Base-by-base conservation (phyloP, 2,888 invertebrate species). In the Apodemia zela region DNA sequence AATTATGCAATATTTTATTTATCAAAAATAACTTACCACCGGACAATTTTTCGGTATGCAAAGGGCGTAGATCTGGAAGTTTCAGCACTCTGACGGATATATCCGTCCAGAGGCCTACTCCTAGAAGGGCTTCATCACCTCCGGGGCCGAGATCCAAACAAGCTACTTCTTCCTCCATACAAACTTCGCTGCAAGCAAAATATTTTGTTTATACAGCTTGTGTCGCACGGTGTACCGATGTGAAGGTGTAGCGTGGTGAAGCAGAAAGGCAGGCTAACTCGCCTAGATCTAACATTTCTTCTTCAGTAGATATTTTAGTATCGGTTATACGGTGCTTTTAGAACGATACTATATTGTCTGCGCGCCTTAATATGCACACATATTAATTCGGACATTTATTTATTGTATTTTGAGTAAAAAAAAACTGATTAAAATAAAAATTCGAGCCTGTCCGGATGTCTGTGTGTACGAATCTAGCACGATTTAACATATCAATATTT, bases 91-190 rank as follows among this genome's bases (percentile, higher is more conserved):
- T 93, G 42, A 98, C 97, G 0, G 98, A 98, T 74, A 99, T 98
- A 78, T 99, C 98, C 0, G 98, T 98, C 99, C 99, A 99, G 59
- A 99, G 91, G 0, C 99, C 99, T 11, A 99, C 97, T 17, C 98
- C 98, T 47, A 97, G 95, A 66, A 98, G 91, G 62, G 95, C 94
- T 0, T 95, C 94, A 63, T 93, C 93, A 0, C 83, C 92, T 5
- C 93, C 92, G 0, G 98, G 97, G 3, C 97, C 97, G 60, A 99
- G 94, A 87, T 99, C 99, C 63, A 99, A 85, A 84, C 99, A 99
- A 6, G 99, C 98, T 57, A 99, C 97, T 88, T 99, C 99, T 76
- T 98, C 96, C 33, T 98, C 97, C 89, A 99, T 93, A 33, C 94
- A 94, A 51, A 94, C 94, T 70, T 94, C 93, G 2, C 94, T 94